Evolutionary conservation across 2,113 vertebrate species (phyloP).

Genomic region (Brachypteracias leptosomus): DNA sequence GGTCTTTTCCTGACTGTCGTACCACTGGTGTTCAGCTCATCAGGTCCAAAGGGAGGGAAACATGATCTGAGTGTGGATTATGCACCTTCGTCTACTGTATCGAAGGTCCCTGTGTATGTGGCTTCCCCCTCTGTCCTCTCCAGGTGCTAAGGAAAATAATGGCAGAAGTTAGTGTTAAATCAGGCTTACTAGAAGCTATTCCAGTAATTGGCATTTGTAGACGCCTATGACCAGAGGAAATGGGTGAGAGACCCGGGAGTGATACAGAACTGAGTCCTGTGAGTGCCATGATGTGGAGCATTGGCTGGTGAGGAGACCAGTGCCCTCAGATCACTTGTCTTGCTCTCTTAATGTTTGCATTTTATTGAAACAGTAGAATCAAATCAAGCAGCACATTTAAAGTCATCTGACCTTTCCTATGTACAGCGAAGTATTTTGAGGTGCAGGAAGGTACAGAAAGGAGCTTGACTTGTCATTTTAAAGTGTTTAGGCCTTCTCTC

Average conservation of each 20-base stretch:
- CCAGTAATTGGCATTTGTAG: background rate
- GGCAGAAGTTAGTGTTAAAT: background rate
- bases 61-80: fast-evolving
- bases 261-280: background rate
- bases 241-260: background rate
- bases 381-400: background rate
- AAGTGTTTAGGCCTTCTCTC: background rate
- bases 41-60: background rate
- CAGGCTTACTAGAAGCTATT: background rate
- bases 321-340: background rate
- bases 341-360: background rate
- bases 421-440: background rate
- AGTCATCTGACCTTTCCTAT: background rate
- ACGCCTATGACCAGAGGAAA: fast-evolving
- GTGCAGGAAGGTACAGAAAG: background rate
- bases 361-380: background rate
- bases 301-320: background rate
- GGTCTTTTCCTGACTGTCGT: background rate
- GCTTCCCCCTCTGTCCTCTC: background rate
- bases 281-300: fast-evolving
- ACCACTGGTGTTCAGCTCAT: background rate
- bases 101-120: background rate
- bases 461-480: background rate
- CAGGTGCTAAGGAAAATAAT: background rate
- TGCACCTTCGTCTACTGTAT: background rate